Base-by-base conservation (phyloP, 2,888 invertebrate species). In the Phortica okadai region DNA sequence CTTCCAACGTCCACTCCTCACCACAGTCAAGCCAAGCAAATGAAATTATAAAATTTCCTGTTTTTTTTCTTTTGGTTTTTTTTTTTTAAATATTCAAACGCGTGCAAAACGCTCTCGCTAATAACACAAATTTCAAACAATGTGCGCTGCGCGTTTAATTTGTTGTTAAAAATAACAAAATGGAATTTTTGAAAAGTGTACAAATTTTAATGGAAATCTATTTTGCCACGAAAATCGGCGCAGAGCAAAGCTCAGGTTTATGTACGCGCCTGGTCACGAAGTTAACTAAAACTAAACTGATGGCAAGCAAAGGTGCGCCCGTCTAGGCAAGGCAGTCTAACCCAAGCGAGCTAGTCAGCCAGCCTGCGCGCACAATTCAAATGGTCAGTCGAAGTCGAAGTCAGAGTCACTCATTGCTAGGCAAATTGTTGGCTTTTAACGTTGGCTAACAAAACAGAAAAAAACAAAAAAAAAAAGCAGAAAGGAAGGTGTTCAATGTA, bases 251-350 rank as follows among this genome's bases (percentile, higher is more conserved):
- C 78, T 78, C 73, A 79, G 78, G 45, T 42, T 62, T 73, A 73
- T 75, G 76, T 75, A 76, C 83, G 86, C 83, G 82, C 83, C 83
- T 86, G 87, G 81, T 80, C 86, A 84, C 88, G 85, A 85, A 82
- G 83, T 85, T 83, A 82, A 88, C 89, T 89, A 77, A 86, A 85
- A 85, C 86, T 87, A 82, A 85, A 75, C 41, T 72, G 73, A 73
- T n/a, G 41, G 41, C 86, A 86, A 82, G 50, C 50, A 50, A 50
- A 50, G 50, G 50, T 14, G 50, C 14, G 50, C 50, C 33, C 33
- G 33, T 33, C 2, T 33, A 33, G 33, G 33, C 33, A 33, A 33
- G 33, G 10, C 64, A 64, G 64, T 25, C 64, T 11, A 64, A 6
- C 50, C 8, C 5, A 3, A 50, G 50, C 50, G 50, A 50, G 50